Percentiles rank a stretch among this genome's conserved stretches.
Conservation (phyloP, 2,797 vertebrate genomes). For the Gymnoscopelus braueri region DNA sequence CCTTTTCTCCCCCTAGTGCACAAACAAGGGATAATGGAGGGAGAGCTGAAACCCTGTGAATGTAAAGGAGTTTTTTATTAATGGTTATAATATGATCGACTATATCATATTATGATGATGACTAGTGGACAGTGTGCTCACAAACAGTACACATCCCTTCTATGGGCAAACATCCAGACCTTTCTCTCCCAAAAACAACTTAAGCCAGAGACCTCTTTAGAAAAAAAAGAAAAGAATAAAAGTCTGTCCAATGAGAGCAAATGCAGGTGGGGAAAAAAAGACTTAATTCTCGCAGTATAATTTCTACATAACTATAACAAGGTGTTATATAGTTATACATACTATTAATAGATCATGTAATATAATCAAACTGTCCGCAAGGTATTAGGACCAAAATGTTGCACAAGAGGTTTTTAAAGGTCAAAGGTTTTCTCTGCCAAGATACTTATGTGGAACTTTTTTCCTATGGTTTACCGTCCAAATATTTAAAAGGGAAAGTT, state of each 20-base stretch:
- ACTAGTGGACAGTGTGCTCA: not conserved
- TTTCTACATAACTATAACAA: no score
- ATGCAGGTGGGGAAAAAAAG: constrained; percentile 26
- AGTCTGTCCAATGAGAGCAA: constrained; percentile 1
- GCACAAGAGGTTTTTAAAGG: not conserved
- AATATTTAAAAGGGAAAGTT: not conserved
- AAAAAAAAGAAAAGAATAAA: not conserved
- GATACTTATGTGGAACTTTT: not conserved
- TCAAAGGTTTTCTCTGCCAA: not conserved
- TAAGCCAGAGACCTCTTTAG: constrained; percentile 3
- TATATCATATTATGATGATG: not conserved
- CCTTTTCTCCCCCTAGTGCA: not conserved
- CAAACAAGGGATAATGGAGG: not conserved
- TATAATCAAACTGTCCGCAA: not conserved
- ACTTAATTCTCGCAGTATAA: not conserved
- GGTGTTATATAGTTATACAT: no score
- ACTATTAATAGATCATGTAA: not conserved
- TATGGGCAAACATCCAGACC: not conserved
- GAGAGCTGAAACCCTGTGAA: not conserved
- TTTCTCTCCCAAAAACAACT: constrained; percentile 1
- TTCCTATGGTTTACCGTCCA: not conserved
- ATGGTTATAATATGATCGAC: no score
- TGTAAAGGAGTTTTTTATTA: not conserved
- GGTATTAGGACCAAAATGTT: not conserved
- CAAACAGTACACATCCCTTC: constrained; percentile 7